Percentiles rank a stretch among this genome's conserved stretches.
Evolutionary conservation across 2,797 vertebrate genomes (phyloP).

Genomic region (Poecilia picta): DNA sequence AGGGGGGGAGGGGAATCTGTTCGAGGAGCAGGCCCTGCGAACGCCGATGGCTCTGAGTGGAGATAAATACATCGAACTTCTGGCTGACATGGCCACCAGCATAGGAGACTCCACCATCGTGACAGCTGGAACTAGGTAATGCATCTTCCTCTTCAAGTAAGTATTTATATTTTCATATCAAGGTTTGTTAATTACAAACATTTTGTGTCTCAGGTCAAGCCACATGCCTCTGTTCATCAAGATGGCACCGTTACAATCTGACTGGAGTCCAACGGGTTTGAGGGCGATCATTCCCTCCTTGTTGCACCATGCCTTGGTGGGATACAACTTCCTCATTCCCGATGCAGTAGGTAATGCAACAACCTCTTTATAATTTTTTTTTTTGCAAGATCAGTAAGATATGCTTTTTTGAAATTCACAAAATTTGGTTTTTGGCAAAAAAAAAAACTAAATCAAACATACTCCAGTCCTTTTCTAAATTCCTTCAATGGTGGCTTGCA

Average conservation of each 20-base stretch:
- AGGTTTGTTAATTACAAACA: not conserved
- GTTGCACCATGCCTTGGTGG: slow-evolving; percentile 91
- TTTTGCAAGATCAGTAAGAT: not conserved
- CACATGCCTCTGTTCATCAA: slow-evolving; percentile 86
- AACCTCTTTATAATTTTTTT: slow-evolving; percentile 24
- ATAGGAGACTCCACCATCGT: slow-evolving; percentile 84
- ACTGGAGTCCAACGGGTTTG: slow-evolving; percentile 88
- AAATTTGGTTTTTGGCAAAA: not conserved
- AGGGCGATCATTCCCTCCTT: slow-evolving; percentile 90
- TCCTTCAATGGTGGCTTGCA: slow-evolving; percentile 26
- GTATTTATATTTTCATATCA: not conserved
- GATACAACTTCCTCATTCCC: slow-evolving; percentile 95
- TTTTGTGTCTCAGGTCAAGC: slow-evolving; percentile 77
- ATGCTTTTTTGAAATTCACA: not conserved
- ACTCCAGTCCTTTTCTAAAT: slow-evolving; percentile 47
- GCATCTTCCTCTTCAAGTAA: not conserved
- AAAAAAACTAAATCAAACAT: not conserved
- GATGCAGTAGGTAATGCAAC: slow-evolving; percentile 89
- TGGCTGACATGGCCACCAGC: slow-evolving; percentile 79
- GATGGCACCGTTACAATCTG: slow-evolving; percentile 84
- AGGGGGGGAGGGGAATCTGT: slow-evolving; percentile 84
- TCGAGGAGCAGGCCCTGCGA: slow-evolving; percentile 79
- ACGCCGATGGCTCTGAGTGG: slow-evolving; percentile 73
- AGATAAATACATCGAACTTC: slow-evolving; percentile 79
- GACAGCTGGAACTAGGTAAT: slow-evolving; percentile 86